Conservation (phyloP, 2,113 vertebrate species). For the Dicrurus megarhynchus region DNA sequence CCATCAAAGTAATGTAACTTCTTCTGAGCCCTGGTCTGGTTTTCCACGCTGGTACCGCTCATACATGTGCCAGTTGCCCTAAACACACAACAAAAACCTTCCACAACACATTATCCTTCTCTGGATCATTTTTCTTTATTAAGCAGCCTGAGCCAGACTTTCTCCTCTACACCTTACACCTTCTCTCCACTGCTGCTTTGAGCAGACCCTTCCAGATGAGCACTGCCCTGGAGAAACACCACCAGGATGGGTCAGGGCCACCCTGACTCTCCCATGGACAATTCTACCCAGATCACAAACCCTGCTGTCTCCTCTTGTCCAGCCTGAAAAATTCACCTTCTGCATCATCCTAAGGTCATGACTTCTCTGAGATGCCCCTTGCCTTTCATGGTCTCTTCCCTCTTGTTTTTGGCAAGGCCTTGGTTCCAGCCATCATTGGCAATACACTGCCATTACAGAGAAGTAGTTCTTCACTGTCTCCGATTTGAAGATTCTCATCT, state of each 20-base stretch:
- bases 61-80: accelerated
- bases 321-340: neutral
- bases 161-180: neutral
- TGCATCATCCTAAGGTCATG: neutral
- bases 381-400: neutral
- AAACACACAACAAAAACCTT: neutral
- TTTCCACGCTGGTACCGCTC: neutral
- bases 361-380: neutral
- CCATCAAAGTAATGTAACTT: accelerated
- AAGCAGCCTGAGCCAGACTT: neutral
- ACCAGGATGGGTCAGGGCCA: accelerated
- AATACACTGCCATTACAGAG: neutral
- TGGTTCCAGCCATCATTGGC: neutral
- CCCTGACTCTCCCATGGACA: accelerated
- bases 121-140: neutral
- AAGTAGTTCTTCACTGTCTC: neutral
- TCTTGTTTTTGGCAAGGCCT: neutral
- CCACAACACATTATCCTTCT: neutral
- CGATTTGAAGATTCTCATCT: neutral
- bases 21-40: neutral
- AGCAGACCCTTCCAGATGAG: neutral
- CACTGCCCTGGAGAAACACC: neutral
- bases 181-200: neutral
- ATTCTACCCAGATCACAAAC: neutral
- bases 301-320: neutral